Conservation (phyloP, 2,113 vertebrate species). For the Otocyon megalotis region DNA sequence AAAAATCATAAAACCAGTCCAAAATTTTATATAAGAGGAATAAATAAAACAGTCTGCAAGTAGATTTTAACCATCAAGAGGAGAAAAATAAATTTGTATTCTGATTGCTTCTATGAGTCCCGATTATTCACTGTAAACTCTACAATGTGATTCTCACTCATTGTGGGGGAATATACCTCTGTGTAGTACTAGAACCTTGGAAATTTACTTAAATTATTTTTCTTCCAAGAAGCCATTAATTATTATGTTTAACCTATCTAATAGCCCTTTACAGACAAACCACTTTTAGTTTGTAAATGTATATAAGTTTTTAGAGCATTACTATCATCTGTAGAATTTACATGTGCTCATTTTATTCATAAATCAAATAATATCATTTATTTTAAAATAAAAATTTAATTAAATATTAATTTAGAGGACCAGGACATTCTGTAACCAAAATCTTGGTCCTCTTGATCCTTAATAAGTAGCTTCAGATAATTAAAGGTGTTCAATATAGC, state of each 20-base stretch:
- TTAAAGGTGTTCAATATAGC: background rate
- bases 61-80: background rate
- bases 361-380: background rate
- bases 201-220: slow-evolving; percentile 53
- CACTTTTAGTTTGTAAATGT: background rate
- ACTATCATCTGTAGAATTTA: background rate
- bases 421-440: background rate
- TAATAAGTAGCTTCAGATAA: background rate
- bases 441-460: background rate
- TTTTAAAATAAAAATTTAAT: slow-evolving; percentile 9
- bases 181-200: background rate
- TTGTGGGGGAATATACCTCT: background rate
- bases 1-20: background rate
- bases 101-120: background rate
- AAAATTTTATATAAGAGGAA: background rate
- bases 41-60: background rate
- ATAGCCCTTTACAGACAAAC: background rate
- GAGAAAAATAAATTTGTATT: background rate
- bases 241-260: slow-evolving; percentile 8
- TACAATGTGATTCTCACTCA: background rate
- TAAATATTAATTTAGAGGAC: background rate
- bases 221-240: background rate
- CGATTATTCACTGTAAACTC: background rate
- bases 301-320: background rate
- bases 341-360: background rate